Evolutionary conservation across 2,888 invertebrate species (phyloP).

Genomic region (Mantis religiosa): DNA sequence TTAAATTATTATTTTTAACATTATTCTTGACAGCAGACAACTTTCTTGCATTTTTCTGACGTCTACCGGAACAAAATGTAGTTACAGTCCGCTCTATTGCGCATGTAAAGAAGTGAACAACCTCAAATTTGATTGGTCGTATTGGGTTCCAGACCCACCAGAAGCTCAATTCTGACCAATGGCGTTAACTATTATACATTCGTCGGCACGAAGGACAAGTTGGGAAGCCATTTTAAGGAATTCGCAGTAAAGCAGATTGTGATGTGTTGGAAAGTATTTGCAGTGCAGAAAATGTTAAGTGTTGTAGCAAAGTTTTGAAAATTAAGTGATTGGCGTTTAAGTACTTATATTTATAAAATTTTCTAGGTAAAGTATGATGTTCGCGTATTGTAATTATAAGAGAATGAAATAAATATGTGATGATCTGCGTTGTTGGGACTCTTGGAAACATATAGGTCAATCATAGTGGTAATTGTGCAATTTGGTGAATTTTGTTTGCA

Average conservation of each 20-base stretch:
- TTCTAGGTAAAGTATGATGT: background rate
- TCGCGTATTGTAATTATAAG: background rate
- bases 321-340: background rate
- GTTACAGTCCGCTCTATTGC: background rate
- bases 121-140: background rate
- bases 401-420: background rate
- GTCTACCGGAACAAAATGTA: background rate
- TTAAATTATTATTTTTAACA: background rate
- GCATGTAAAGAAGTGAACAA: background rate
- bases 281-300: background rate
- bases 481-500: background rate
- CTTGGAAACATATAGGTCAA: background rate
- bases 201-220: background rate
- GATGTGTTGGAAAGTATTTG: background rate
- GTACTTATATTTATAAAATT: background rate
- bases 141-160: background rate
- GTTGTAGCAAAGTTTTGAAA: background rate
- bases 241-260: background rate
- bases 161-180: background rate
- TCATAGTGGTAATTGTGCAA: background rate
- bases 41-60: conserved; percentile 1
- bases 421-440: background rate
- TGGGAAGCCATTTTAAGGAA: conserved; percentile 23
- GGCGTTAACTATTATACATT: background rate
- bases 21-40: background rate